Evolutionary conservation across 1,140 invertebrate species (phyloP).

Genomic region (Drosophila arawakana): DNA sequence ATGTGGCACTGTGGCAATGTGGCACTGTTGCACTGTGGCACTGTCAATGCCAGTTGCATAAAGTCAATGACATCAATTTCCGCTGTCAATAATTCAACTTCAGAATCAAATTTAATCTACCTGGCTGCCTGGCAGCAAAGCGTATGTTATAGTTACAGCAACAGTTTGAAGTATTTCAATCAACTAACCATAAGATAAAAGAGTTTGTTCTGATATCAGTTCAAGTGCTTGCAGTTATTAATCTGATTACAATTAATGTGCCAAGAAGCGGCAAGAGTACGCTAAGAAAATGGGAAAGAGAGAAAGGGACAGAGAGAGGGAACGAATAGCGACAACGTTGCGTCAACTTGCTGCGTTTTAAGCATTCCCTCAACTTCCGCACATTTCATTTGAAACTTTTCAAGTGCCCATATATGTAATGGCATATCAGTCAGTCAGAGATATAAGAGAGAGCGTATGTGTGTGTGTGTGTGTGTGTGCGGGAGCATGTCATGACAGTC

Average conservation of each 20-base stretch:
- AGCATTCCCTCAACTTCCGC: constrained; percentile 39
- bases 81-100: constrained; percentile 77
- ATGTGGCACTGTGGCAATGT: constrained; percentile 24
- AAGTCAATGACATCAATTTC: constrained; percentile 77
- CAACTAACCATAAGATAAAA: constrained; percentile 43
- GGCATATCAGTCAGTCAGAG: constrained; percentile 70
- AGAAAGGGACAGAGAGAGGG: constrained; percentile 10
- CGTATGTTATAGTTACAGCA: constrained; percentile 1
- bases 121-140: not conserved
- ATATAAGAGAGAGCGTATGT: not conserved
- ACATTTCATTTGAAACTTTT: constrained; percentile 78
- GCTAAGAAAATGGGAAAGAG: constrained; percentile 4
- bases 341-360: constrained; percentile 35
- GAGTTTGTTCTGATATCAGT: constrained; percentile 32
- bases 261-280: constrained; percentile 7
- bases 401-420: constrained; percentile 80
- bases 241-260: constrained; percentile 77
- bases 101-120: constrained; percentile 70
- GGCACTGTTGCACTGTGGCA: constrained; percentile 25
- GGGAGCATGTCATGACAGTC: constrained; percentile 54
- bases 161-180: constrained; percentile 46
- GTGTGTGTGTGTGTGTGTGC: constrained; percentile 22
- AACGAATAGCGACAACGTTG: not conserved
- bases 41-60: constrained; percentile 34
- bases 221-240: constrained; percentile 77